Conservation (phyloP, 2,888 invertebrate genomes). For the Polyploca ridens region DNA sequence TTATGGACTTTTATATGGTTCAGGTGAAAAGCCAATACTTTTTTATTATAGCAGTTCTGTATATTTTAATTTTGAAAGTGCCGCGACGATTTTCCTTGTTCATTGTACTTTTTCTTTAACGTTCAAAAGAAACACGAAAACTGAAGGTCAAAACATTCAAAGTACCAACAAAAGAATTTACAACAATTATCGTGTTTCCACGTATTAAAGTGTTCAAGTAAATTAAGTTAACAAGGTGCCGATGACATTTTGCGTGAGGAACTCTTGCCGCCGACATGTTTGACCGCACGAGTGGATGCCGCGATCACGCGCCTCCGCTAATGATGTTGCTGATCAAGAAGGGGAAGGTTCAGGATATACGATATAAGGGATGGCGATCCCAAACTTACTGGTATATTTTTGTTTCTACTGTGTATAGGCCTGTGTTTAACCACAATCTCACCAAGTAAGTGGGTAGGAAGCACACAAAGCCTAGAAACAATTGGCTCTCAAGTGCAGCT, state of each 20-base stretch:
- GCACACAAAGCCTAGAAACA: no score
- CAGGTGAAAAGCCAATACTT: neutral
- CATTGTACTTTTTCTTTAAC: no score
- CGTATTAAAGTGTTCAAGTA: no score
- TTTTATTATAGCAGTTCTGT: neutral
- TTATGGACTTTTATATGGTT: neutral
- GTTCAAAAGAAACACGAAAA: no score
- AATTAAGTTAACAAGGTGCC: slow-evolving; percentile 1
- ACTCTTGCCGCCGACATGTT: slow-evolving; percentile 23
- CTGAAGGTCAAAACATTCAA: no score
- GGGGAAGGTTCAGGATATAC: neutral
- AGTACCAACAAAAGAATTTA: neutral
- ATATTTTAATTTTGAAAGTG: neutral
- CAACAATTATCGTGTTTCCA: neutral
- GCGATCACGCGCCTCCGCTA: slow-evolving; percentile 37
- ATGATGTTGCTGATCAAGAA: slow-evolving; percentile 38
- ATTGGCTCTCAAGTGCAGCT: no score
- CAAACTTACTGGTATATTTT: no score
- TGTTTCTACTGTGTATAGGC: no score
- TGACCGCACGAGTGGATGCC: slow-evolving; percentile 38
- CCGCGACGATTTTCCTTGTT: neutral
- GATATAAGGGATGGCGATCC: neutral
- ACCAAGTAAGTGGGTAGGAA: no score
- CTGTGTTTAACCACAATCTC: no score
- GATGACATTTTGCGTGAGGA: slow-evolving; percentile 3